Conservation (phyloP, 2,888 invertebrate genomes). For the Galeopsomyia nigrocyanea region DNA sequence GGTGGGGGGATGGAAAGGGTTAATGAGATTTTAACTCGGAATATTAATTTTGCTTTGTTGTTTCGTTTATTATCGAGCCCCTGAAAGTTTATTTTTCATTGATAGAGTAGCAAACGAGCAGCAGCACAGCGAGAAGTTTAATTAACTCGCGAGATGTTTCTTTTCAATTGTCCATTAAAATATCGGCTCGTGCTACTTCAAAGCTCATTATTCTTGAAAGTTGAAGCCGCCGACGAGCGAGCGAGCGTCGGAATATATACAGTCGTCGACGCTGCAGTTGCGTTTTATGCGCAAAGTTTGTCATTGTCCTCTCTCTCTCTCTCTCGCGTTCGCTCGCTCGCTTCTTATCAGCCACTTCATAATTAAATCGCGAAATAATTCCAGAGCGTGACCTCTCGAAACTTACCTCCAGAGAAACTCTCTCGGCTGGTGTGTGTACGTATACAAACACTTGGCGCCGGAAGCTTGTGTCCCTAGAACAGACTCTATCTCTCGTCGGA, state of each 20-base stretch:
- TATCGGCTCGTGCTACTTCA: neutral
- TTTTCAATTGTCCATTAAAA: neutral
- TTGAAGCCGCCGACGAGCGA: neutral
- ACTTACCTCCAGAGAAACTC: conserved; percentile 40
- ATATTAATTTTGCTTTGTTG: too few species aligned
- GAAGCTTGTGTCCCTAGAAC: neutral
- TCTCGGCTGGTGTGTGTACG: conserved; percentile 7
- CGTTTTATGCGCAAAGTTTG: conserved; percentile 44
- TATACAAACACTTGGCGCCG: neutral
- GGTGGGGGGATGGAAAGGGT: too few species aligned
- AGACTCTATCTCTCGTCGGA: conserved; percentile 14
- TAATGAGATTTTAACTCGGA: too few species aligned
- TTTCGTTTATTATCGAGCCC: too few species aligned
- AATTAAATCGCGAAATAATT: conserved; percentile 48
- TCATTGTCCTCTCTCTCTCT: conserved; percentile 36
- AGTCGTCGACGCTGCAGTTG: neutral
- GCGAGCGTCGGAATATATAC: conserved; percentile 18
- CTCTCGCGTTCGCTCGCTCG: neutral
- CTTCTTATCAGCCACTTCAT: conserved; percentile 46
- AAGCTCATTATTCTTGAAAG: conserved; percentile 26
- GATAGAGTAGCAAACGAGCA: too few species aligned
- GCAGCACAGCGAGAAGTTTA: too few species aligned
- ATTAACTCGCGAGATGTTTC: too few species aligned
- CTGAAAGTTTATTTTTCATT: too few species aligned
- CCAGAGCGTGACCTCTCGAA: conserved; percentile 39